Conservation (phyloP, 2,113 vertebrate genomes). For the Uria aalge region DNA sequence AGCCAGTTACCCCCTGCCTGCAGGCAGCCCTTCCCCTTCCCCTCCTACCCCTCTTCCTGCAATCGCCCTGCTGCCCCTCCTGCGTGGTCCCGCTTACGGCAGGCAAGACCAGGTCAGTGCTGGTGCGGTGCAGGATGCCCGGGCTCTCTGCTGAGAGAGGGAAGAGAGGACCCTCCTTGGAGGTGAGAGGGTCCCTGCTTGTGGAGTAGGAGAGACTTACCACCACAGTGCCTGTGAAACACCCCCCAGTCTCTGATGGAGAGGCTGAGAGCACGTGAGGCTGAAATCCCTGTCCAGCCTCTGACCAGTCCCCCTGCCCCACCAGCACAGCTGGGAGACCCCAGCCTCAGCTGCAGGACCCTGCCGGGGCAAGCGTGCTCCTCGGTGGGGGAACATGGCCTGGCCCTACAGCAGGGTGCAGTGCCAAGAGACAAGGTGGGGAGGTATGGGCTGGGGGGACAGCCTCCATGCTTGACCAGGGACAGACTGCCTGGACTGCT, state of each 20-base stretch:
- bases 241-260: not conserved
- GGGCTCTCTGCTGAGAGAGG: not conserved
- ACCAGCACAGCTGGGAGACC: not conserved
- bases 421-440: not conserved
- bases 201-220: not conserved
- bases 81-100: not conserved
- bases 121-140: not conserved
- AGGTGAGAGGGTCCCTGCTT: not conserved
- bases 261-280: not conserved
- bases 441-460: not conserved
- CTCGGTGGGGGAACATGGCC: fast-evolving
- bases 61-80: not conserved
- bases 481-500: no score
- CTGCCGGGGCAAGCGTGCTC: fast-evolving
- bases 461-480: not conserved
- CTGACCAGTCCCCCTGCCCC: not conserved
- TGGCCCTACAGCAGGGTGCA: fast-evolving
- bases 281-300: not conserved
- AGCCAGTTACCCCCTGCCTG: not conserved
- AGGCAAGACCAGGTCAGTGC: not conserved
- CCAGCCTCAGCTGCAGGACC: not conserved
- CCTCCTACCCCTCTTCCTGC: not conserved
- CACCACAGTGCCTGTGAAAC: not conserved
- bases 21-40: not conserved
- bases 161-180: not conserved